A percentile compares a stretch with the other conserved stretches of the same genome.
Evolutionary conservation across 2,113 vertebrate genomes (phyloP).

Genomic region (Centropristis striata): DNA sequence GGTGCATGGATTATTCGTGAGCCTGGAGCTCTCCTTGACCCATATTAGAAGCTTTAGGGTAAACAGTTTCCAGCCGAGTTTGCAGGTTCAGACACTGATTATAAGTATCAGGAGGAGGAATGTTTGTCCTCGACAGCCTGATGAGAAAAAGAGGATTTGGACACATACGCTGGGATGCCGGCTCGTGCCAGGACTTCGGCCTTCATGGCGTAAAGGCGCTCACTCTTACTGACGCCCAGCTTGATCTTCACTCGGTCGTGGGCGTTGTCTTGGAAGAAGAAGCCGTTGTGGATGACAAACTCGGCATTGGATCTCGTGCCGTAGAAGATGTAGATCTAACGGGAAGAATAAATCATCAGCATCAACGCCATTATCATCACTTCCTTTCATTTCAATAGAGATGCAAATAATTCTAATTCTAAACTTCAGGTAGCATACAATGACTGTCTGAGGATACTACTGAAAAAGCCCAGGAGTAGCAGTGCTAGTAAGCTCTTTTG

Average conservation of each 20-base stretch:
- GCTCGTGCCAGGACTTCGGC: constrained; percentile 97
- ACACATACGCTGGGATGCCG: constrained; percentile 98
- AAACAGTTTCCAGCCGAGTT: not conserved
- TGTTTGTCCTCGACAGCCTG: not conserved
- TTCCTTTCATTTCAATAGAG: not conserved
- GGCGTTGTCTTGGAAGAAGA: constrained; percentile 98
- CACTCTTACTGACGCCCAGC: constrained; percentile 98
- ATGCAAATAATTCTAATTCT: too few relatives aligned
- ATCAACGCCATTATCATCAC: not conserved
- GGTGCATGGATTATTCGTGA: not conserved
- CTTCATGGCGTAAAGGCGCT: constrained; percentile 97
- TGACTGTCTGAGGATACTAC: too few relatives aligned
- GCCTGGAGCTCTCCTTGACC: constrained; percentile 41
- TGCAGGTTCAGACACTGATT: not conserved
- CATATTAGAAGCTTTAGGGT: constrained; percentile 35
- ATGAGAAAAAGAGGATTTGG: not conserved
- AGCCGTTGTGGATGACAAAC: constrained; percentile 99
- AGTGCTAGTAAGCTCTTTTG: too few relatives aligned
- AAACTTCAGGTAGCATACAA: too few relatives aligned
- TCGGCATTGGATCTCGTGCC: constrained; percentile 98
- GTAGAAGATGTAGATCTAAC: constrained; percentile 99
- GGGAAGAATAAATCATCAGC: not conserved
- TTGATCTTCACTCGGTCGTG: constrained; percentile 99
- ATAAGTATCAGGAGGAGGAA: not conserved
- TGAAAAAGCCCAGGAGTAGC: too few relatives aligned